These are phyloP conservation scores for Nannoperca obscura DNA, from an alignment of 2,797 vertebrate species.

Conservation along the genomic window DNA sequence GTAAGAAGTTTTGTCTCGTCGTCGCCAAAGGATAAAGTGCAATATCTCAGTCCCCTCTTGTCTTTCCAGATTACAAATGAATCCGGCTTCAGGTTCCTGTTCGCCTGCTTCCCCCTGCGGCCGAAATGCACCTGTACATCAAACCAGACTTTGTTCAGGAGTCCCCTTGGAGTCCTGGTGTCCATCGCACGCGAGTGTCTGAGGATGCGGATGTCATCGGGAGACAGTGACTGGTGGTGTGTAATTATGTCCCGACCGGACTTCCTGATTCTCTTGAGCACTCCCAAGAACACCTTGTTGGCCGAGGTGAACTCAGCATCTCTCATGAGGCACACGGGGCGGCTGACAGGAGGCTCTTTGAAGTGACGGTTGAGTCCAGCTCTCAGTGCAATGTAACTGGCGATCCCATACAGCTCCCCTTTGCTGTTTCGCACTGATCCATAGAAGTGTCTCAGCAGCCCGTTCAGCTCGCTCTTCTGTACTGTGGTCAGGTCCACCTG, in stretches of 20 bases:
- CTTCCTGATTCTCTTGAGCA: slow-evolving; percentile 36
- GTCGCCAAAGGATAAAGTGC: neutral
- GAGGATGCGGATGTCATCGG: slow-evolving; percentile 27
- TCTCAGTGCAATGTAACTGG: slow-evolving; percentile 40
- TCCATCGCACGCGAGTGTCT: slow-evolving; percentile 28
- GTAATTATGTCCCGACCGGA: slow-evolving; percentile 2
- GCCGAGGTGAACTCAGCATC: slow-evolving; percentile 34
- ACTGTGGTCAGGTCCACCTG: slow-evolving; percentile 20
- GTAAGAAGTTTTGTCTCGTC: slow-evolving; percentile 1
- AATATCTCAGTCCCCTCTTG: slow-evolving; percentile 21
- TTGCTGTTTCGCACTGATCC: slow-evolving; percentile 40
- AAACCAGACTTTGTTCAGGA: slow-evolving; percentile 48
- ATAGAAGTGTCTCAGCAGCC: slow-evolving; percentile 35
- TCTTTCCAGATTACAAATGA: slow-evolving; percentile 39
- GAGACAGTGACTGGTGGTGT: slow-evolving; percentile 24
- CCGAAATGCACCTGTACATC: slow-evolving; percentile 41
- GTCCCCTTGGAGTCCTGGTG: slow-evolving; percentile 21
- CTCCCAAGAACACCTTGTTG: slow-evolving; percentile 44
- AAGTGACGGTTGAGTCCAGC: slow-evolving; percentile 35
- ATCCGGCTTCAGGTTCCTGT: slow-evolving; percentile 41
- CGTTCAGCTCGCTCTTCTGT: slow-evolving; percentile 34
- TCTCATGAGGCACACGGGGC: slow-evolving; percentile 30
- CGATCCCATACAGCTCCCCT: slow-evolving; percentile 43
- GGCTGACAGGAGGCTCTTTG: slow-evolving; percentile 24
- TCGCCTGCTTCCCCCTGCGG: slow-evolving; percentile 39